Conservation (phyloP, 2,113 vertebrate species). For the Lagopus leucura region DNA sequence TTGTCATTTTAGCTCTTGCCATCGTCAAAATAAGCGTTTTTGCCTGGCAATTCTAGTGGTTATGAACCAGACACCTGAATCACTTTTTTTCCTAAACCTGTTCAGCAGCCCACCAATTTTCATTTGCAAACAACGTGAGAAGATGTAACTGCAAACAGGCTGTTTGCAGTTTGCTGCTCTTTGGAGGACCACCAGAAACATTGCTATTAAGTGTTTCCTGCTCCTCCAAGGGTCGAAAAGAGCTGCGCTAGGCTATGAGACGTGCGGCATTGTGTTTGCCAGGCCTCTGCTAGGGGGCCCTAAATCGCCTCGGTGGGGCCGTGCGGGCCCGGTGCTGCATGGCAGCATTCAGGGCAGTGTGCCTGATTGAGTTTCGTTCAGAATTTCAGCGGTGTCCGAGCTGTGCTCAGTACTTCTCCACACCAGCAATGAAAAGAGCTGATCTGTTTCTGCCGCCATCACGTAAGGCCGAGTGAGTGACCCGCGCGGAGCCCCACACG, state of each 20-base stretch:
- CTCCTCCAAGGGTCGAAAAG: background rate
- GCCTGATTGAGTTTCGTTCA: background rate
- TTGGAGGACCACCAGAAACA: background rate
- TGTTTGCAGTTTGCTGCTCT: background rate
- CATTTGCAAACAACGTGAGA: background rate
- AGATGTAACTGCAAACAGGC: fast-evolving
- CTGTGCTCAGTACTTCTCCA: background rate
- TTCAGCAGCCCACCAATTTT: background rate
- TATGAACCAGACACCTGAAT: background rate
- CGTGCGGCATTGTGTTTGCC: background rate
- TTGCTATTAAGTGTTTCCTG: background rate
- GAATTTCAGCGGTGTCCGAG: background rate
- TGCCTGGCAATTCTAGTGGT: background rate
- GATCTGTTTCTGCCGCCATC: background rate
- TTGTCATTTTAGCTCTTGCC: background rate
- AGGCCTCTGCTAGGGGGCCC: background rate
- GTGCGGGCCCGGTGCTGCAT: background rate
- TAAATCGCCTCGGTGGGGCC: too few species aligned
- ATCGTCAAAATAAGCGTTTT: background rate
- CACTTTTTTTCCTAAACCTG: background rate
- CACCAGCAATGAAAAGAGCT: fast-evolving
- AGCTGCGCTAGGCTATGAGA: background rate
- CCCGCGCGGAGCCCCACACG: fast-evolving
- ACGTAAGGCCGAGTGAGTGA: fast-evolving
- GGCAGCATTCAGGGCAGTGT: background rate